These are phyloP conservation scores for Cirrhinus mrigala DNA, from an alignment of 2,797 vertebrate genomes.

Conservation along the genomic window DNA sequence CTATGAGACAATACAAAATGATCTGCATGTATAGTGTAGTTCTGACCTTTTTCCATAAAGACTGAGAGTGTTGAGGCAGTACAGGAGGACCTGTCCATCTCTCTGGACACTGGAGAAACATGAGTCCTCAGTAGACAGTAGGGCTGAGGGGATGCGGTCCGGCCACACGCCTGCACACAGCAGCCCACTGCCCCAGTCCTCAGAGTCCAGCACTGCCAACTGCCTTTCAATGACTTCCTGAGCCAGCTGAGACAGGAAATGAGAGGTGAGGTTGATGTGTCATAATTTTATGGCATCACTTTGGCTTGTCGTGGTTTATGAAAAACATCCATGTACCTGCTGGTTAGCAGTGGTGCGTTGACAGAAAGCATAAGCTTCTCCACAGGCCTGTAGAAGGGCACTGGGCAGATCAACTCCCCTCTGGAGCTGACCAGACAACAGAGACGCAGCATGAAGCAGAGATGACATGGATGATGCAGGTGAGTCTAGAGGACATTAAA, in stretches of 20 bases:
- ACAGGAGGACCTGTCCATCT: constrained; percentile 91
- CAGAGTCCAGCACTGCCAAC: constrained; percentile 77
- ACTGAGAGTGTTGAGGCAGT: constrained; percentile 89
- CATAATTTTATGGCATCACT: not conserved
- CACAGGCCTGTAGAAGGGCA: constrained; percentile 89
- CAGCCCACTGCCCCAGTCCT: constrained; percentile 83
- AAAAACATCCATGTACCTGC: constrained; percentile 77
- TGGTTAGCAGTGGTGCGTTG: constrained; percentile 84
- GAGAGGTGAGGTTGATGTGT: not conserved
- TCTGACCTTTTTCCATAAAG: constrained; percentile 86
- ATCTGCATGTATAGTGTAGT: not conserved
- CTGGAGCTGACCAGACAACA: constrained; percentile 88
- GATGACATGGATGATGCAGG: constrained; percentile 83
- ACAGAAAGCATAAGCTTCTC: constrained; percentile 84
- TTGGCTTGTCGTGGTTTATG: not conserved
- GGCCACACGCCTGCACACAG: constrained; percentile 94
- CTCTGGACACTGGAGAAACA: constrained; percentile 86
- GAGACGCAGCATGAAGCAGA: constrained; percentile 85
- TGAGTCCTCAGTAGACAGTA: constrained; percentile 90
- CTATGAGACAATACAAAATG: not conserved
- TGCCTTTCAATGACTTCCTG: constrained; percentile 85
- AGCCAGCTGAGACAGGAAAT: constrained; percentile 76
- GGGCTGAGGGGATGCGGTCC: constrained; percentile 85
- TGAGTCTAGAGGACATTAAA: constrained; percentile 78
- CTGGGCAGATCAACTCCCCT: constrained; percentile 87